Base-by-base conservation (phyloP, 2,113 vertebrate genomes). In the Trematocara unimaculatum region DNA sequence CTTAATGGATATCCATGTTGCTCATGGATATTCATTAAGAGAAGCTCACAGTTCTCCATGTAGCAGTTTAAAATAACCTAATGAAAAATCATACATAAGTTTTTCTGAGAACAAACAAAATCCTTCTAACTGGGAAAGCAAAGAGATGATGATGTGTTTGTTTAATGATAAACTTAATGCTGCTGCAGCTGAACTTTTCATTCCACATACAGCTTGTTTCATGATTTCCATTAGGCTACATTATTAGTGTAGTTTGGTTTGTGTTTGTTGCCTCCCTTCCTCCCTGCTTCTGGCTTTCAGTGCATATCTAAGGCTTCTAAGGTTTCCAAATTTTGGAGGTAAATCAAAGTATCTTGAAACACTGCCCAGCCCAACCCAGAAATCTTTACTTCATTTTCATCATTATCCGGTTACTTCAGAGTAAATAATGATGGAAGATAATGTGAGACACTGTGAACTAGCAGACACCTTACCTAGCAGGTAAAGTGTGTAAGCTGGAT, bases 71-170 rank as follows among this genome's bases (percentile, higher is more conserved):
- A 70, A 70, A 42, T 1, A 70, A 42, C n/a, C 4, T 23, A 23
- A 70, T 40, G 6, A 1, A 8, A 70, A 70, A 42, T 14, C 12
- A 42, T 40, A 70, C n/a, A 0, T 12, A 14, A 42, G n/a, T 0
- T 70, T 40, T 72, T 72, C n/a, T 14, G 20, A 26, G 64, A 70
- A 42, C 12, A 42, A 70, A 70, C 18, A 40, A 14, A 40, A 67
- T 40, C 18, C 11, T 42, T 14, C 12, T 42, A 23, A 15, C 3
- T 26, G 38, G 64, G 20, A 72, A 10, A 72, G 64, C 64, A 42
- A 42, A 72, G 12, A 15, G 64, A 45, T 45, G n/a, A 42, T 42
- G 38, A 23, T 14, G 38, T 23, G 20, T 26, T 14, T 40, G 62
- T 67, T 35, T 40, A 7, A 20, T 40, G 33, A 40, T 38, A 20